A percentile compares a stretch with the other conserved stretches of the same genome.
phyloP scores from a whole-genome alignment of 2,113 vertebrate genomes.

The Paralichthys olivaceus region DNA sequence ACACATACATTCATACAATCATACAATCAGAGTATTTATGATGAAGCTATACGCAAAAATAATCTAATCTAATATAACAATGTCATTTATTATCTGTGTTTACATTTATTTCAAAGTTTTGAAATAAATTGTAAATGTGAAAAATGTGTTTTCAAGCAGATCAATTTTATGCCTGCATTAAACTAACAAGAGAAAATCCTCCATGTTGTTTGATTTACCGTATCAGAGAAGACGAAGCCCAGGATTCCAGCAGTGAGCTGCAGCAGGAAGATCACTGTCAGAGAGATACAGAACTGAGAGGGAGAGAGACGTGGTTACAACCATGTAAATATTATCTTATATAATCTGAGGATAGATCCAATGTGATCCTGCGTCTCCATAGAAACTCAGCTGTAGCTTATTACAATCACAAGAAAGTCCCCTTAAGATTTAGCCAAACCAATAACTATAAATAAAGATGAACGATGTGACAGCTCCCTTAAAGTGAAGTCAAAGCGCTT shows the following conservation, averaged over 20 bases:
- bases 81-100: neutral
- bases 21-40: too few species aligned
- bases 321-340: too few species aligned
- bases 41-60: too few species aligned
- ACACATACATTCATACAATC: too few species aligned
- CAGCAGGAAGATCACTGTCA: constrained; percentile 90
- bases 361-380: neutral
- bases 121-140: neutral
- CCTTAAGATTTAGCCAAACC: too few species aligned
- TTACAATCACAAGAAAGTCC: neutral
- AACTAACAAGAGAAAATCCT: neutral
- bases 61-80: neutral
- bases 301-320: neutral
- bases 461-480: too few species aligned
- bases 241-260: constrained; percentile 88
- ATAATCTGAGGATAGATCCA: neutral
- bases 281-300: constrained; percentile 88
- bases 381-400: constrained; percentile 10
- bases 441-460: too few species aligned
- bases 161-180: neutral
- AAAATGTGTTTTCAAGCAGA: neutral
- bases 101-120: neutral
- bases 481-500: too few species aligned
- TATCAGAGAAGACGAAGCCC: constrained; percentile 92
- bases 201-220: constrained; percentile 77